Evolutionary conservation across 2,113 vertebrate species (phyloP), one percentile per base, ranked within the genome.

Genomic region (Gambusia holbrooki): DNA sequence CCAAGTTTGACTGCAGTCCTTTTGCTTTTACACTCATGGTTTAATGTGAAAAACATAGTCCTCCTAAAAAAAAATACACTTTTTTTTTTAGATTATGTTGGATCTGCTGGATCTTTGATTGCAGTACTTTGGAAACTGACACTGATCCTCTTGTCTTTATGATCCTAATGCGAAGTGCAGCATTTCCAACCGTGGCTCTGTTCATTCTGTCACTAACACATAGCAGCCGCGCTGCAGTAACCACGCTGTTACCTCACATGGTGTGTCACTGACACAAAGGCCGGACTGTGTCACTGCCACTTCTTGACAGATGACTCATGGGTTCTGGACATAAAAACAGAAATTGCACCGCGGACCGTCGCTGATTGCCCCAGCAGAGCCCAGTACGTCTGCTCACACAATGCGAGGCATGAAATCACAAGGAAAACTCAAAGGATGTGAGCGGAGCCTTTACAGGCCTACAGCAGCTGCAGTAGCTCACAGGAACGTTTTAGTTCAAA

Each of bases 371-470:
- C 35, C 79, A 90, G 80, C 92, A 93, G 86, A 93, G 83, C 82
- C 75, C 73, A 79, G 77, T 79, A 79, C 62, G 69, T 88, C 88
- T 92, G 88, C 84, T 87, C 73, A 6, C 76, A 74, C 81, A 67
- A 91, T 90, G 87, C 91, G 90, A 87, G 85, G 86, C 86, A 87
- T 87, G 79, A 91, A 92, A 90, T 92, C 87, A 82, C 85, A 80
- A 76, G 71, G 76, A 87, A 88, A 89, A 73, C 60, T 65, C 42
- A 67, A 87, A 92, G 84, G 90, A 89, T 88, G 82, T 74, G 88
- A 77, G 83, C 76, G 84, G 83, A 87, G 83, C 76, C 83, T 90
- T 76, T 86, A 82, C 89, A 89, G 91, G 62, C 83, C 83, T 58
- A 37, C 68, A 63, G 73, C 89, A 91, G 88, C 87, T 92, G 90